Percentiles rank a stretch among this genome's conserved stretches.
Conservation (phyloP, 2,113 vertebrate genomes). For the Muscicapa adusta region DNA sequence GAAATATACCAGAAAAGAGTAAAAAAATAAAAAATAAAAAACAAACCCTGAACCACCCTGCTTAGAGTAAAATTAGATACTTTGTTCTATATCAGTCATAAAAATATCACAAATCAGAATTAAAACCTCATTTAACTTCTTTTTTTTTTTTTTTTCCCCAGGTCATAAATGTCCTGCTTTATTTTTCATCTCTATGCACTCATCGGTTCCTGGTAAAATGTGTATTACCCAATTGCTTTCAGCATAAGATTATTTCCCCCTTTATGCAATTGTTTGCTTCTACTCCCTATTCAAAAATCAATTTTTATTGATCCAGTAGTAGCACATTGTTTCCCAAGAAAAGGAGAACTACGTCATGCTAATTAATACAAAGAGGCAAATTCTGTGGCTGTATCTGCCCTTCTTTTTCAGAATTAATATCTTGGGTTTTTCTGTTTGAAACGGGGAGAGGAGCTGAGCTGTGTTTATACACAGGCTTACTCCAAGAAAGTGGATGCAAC, state of each 20-base stretch:
- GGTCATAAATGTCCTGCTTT: background rate
- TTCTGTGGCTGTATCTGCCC: background rate
- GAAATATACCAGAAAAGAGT: background rate
- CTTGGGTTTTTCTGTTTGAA: background rate
- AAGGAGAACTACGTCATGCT: background rate
- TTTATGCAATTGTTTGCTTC: slow-evolving; percentile 56
- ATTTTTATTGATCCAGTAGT: slow-evolving; percentile 40
- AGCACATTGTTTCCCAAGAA: slow-evolving; percentile 31
- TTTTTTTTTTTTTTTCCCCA: background rate
- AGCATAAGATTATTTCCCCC: slow-evolving; percentile 18
- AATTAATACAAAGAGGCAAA: background rate
- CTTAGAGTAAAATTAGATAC: slow-evolving; percentile 31
- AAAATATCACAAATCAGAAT: slow-evolving; percentile 2
- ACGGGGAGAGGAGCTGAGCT: background rate
- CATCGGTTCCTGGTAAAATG: slow-evolving; percentile 37
- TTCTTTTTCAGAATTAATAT: background rate
- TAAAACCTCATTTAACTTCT: slow-evolving; percentile 10
- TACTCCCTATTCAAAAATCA: slow-evolving; percentile 52
- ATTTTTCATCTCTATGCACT: background rate
- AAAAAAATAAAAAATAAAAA: background rate
- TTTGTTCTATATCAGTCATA: slow-evolving; percentile 17
- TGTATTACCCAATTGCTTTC: slow-evolving; percentile 38
- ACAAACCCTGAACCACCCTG: background rate
- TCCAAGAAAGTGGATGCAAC: background rate
- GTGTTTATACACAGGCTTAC: background rate